Percentiles rank a stretch among this genome's conserved stretches.
These are phyloP conservation scores for Stenolophus ochropezus DNA, from an alignment of 2,888 invertebrate genomes.

Conservation along the genomic window DNA sequence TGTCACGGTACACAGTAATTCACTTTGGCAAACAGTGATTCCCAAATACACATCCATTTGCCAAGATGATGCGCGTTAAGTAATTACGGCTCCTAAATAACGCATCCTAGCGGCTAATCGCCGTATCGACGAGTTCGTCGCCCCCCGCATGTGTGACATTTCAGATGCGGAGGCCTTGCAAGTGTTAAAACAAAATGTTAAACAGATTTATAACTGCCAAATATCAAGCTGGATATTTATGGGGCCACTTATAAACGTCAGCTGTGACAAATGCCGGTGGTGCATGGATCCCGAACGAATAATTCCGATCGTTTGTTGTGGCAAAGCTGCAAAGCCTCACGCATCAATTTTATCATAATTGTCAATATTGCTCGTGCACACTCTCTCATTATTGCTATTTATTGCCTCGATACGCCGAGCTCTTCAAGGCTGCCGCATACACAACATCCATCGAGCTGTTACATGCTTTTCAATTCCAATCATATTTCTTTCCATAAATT, in stretches of 20 bases:
- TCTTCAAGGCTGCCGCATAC: neutral
- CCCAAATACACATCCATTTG: constrained; percentile 50
- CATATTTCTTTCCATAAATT: no score
- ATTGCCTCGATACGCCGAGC: neutral
- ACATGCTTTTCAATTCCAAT: no score
- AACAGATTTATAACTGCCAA: constrained; percentile 59
- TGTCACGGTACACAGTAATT: constrained; percentile 50
- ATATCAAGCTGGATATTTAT: constrained; percentile 59
- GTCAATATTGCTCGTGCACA: constrained; percentile 35
- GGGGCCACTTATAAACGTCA: constrained; percentile 54
- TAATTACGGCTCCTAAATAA: constrained; percentile 42
- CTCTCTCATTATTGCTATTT: constrained; percentile 17
- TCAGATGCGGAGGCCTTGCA: constrained; percentile 34
- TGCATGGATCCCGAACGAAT: constrained; percentile 31
- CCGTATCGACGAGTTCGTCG: constrained; percentile 33
- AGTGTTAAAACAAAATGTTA: constrained; percentile 57
- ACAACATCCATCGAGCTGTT: no score
- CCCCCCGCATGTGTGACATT: constrained; percentile 25
- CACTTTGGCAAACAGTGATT: constrained; percentile 47
- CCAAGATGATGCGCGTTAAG: constrained; percentile 43
- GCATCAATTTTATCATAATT: constrained; percentile 49
- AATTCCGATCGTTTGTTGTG: constrained; percentile 50
- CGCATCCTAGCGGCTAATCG: constrained; percentile 29
- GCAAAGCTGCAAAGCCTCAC: neutral
- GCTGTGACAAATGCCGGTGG: constrained; percentile 50